Percentiles rank a stretch among this genome's conserved stretches.
Evolutionary conservation across 2,888 invertebrate species (phyloP).

Genomic region (Microctonus hyperodae): DNA sequence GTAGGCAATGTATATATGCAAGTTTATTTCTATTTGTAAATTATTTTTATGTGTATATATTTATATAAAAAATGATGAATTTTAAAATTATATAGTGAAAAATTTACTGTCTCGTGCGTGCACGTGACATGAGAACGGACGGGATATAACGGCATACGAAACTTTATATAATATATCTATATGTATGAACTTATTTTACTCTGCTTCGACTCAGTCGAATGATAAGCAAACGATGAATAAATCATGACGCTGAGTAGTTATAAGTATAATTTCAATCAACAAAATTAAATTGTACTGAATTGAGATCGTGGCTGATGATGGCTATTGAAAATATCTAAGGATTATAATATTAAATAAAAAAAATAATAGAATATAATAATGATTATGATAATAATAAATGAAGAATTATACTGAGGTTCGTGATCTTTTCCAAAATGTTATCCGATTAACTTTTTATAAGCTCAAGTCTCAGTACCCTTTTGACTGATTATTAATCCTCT

Average conservation of each 20-base stretch:
- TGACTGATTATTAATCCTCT: not conserved
- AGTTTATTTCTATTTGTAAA: too few species aligned
- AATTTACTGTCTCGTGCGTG: slow-evolving; percentile 13
- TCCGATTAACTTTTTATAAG: slow-evolving; percentile 14
- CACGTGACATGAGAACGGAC: slow-evolving; percentile 19
- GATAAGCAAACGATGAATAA: slow-evolving; percentile 30
- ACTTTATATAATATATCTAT: not conserved
- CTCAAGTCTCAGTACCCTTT: not conserved
- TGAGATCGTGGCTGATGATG: not conserved
- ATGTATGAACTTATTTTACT: not conserved
- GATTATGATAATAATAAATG: too few species aligned
- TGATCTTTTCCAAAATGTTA: slow-evolving; percentile 17
- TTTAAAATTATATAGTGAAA: slow-evolving; percentile 5
- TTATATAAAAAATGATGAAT: not conserved
- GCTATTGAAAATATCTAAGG: not conserved
- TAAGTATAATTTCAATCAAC: not conserved
- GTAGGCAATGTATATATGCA: too few species aligned
- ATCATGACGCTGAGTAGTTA: slow-evolving; percentile 9
- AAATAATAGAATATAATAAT: not conserved
- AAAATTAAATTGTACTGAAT: not conserved
- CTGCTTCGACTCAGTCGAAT: slow-evolving; percentile 11
- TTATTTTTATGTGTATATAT: not conserved
- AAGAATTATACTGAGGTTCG: not conserved
- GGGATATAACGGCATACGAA: slow-evolving; percentile 9
- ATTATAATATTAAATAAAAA: not conserved